phyloP scores from a whole-genome alignment of 1,140 invertebrate genomes.

The Whitmania pigra region DNA sequence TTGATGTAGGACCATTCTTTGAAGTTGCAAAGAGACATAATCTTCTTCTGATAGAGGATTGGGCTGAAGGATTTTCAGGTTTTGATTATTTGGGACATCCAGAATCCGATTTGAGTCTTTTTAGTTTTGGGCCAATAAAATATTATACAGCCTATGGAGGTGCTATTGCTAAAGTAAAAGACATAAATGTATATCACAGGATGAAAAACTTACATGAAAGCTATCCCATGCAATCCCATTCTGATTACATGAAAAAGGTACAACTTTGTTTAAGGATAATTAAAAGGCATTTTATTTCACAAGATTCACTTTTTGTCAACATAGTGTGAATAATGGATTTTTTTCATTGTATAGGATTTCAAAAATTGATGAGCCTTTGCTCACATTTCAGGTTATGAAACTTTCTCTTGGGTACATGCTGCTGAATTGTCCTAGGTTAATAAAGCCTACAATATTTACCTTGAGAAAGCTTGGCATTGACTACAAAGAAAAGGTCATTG shows the following conservation, averaged over 20 bases:
- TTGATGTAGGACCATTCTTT: conserved; percentile 36
- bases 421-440: conserved; percentile 32
- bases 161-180: conserved; percentile 37
- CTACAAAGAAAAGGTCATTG: conserved; percentile 31
- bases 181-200: conserved; percentile 30
- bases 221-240: conserved; percentile 32
- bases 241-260: conserved; percentile 35
- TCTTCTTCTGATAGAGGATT: conserved; percentile 39
- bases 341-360: background rate
- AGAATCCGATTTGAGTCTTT: conserved; percentile 35
- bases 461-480: conserved; percentile 32
- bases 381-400: conserved; percentile 29
- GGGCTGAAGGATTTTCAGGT: conserved; percentile 41
- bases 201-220: conserved; percentile 31
- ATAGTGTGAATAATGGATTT: background rate
- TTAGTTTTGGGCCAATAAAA: conserved; percentile 43
- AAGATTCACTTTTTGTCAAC: too few species aligned
- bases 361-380: background rate
- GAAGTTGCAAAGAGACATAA: conserved; percentile 32
- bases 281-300: too few species aligned
- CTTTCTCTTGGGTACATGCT: conserved; percentile 32
- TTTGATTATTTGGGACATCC: conserved; percentile 38
- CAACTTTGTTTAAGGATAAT: too few species aligned
- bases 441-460: conserved; percentile 30
- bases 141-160: conserved; percentile 40